Conservation (phyloP, 2,888 invertebrate species). For the Caenorhabditis macrosperma region DNA sequence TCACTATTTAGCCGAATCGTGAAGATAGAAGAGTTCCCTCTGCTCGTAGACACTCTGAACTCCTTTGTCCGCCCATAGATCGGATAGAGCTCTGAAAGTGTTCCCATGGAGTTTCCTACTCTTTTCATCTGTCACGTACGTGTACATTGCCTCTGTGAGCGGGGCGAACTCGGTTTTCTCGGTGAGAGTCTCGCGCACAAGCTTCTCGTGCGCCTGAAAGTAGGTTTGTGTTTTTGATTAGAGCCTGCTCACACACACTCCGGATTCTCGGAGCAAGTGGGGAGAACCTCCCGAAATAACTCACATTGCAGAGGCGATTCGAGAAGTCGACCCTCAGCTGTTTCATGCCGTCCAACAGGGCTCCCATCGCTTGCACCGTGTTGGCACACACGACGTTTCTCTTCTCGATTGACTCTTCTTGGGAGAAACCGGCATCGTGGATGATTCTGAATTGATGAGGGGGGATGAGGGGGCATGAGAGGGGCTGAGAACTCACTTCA, state of each 20-base stretch:
- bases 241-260: no score
- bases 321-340: constrained; percentile 62
- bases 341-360: constrained; percentile 69
- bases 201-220: constrained; percentile 48
- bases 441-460: constrained; percentile 91
- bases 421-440: constrained; percentile 99
- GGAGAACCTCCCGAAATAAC: neutral
- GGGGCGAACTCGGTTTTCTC: constrained; percentile 56
- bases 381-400: constrained; percentile 99
- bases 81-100: constrained; percentile 64
- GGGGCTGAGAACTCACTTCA: constrained; percentile 95
- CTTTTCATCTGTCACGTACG: constrained; percentile 12
- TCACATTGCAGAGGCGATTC: constrained; percentile 35
- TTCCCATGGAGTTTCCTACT: constrained; percentile 55
- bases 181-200: constrained; percentile 42
- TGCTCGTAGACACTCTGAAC: constrained; percentile 98
- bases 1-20: constrained; percentile 99
- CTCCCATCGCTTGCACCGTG: constrained; percentile 95
- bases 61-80: constrained; percentile 91
- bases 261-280: no score
- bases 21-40: constrained; percentile 99
- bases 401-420: constrained; percentile 99
- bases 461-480: no score
- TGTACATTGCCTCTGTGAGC: constrained; percentile 44
- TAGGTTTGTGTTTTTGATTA: neutral